Conservation (phyloP, 2,888 invertebrate species). For the Fragum whitleyi region DNA sequence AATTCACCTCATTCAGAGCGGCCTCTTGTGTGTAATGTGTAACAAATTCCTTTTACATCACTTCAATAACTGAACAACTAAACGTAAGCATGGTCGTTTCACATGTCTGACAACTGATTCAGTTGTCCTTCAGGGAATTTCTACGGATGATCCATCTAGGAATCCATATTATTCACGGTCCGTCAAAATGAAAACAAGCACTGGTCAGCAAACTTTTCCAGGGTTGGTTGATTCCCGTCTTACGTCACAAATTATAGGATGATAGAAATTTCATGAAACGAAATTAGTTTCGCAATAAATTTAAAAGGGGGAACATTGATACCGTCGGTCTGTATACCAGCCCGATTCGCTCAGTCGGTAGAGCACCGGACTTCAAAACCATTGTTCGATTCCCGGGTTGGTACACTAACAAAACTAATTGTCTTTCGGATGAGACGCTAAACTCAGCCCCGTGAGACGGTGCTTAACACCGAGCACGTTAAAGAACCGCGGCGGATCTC, state of each 20-base stretch:
- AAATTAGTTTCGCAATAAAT: background rate
- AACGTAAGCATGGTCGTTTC: constrained; percentile 9
- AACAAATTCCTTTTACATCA: constrained; percentile 50
- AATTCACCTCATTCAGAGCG: constrained; percentile 78
- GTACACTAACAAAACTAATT: too few species aligned
- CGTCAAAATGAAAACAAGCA: constrained; percentile 69
- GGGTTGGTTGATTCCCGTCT: constrained; percentile 53
- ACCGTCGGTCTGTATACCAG: too few species aligned
- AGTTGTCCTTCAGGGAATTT: constrained; percentile 26
- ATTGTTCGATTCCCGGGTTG: too few species aligned
- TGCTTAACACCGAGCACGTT: too few species aligned
- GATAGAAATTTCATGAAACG: constrained; percentile 28
- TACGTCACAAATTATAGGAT: constrained; percentile 53
- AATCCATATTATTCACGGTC: constrained; percentile 47
- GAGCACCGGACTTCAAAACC: too few species aligned
- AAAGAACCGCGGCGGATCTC: too few species aligned
- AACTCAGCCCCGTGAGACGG: too few species aligned
- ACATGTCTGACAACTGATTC: constrained; percentile 36
- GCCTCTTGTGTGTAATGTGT: constrained; percentile 75
- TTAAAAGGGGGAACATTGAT: too few species aligned
- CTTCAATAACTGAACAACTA: background rate
- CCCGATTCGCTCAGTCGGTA: too few species aligned
- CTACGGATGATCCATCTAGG: constrained; percentile 55
- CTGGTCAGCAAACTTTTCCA: constrained; percentile 62
- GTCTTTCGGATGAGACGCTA: too few species aligned